phyloP scores from a whole-genome alignment of 2,888 invertebrate genomes.

The Balanococcus diminutus region DNA sequence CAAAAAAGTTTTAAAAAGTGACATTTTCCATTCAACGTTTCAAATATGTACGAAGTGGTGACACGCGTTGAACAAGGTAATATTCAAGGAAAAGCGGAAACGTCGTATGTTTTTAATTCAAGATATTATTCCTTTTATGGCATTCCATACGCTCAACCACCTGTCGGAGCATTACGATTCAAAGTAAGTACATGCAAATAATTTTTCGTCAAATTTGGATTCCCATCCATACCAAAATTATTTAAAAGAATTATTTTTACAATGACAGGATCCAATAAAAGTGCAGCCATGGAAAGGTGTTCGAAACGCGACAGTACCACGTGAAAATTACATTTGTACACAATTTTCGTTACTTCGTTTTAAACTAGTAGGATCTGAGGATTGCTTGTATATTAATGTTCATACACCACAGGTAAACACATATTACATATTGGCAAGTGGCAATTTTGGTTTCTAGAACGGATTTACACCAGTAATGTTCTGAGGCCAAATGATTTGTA shows the following conservation, averaged over 20 bases:
- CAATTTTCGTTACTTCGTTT: neutral
- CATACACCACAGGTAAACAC: neutral
- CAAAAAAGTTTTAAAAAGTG: too few relatives aligned
- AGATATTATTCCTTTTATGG: neutral
- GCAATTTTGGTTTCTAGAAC: too few relatives aligned
- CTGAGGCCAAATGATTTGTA: too few relatives aligned
- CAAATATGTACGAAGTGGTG: neutral
- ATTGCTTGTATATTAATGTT: constrained; percentile 88
- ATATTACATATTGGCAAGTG: too few relatives aligned
- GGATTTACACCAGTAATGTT: too few relatives aligned
- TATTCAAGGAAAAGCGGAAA: neutral
- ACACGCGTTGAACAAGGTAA: neutral
- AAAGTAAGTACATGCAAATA: neutral
- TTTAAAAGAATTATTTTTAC: neutral
- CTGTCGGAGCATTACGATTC: neutral
- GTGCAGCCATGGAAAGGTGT: neutral
- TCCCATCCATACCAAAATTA: neutral
- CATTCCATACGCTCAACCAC: constrained; percentile 27
- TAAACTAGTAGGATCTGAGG: constrained; percentile 69
- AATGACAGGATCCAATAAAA: neutral
- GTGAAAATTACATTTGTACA: neutral
- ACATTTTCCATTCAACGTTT: too few relatives aligned
- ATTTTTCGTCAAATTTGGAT: neutral
- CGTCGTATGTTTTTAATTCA: neutral
- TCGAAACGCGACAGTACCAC: neutral